Evolutionary conservation across 2,797 vertebrate genomes (phyloP).

Genomic region (Botia kubotai): DNA sequence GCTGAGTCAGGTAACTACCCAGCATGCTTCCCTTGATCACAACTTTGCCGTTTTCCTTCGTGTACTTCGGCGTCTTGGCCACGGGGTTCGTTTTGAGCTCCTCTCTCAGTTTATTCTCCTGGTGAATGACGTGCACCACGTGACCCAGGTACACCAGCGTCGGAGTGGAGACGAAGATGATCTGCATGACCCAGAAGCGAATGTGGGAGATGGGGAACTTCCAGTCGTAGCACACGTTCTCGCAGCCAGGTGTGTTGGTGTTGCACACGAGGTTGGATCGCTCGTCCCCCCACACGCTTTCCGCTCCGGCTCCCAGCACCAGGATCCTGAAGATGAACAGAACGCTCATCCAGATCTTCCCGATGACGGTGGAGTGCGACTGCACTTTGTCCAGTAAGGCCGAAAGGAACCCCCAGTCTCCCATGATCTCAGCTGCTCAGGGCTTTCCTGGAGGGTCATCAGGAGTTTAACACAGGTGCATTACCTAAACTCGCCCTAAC

Average conservation of each 20-base stretch:
- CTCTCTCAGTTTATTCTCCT: constrained; percentile 82
- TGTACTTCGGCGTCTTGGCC: constrained; percentile 72
- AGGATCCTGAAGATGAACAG: constrained; percentile 94
- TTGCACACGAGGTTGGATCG: constrained; percentile 86
- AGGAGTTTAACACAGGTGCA: background rate
- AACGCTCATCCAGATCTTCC: constrained; percentile 93
- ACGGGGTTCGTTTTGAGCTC: constrained; percentile 56
- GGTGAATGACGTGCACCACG: constrained; percentile 77
- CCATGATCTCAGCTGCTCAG: constrained; percentile 73
- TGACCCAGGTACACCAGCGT: constrained; percentile 75
- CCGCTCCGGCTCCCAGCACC: constrained; percentile 84
- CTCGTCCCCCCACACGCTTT: constrained; percentile 90
- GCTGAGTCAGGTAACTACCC: constrained; percentile 82
- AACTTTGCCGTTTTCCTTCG: constrained; percentile 80
- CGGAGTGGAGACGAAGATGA: constrained; percentile 81
- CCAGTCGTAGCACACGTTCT: constrained; percentile 86
- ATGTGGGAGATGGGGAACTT: constrained; percentile 91
- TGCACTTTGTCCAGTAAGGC: constrained; percentile 88
- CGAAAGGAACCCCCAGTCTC: constrained; percentile 89
- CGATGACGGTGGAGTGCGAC: constrained; percentile 87
- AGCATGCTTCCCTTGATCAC: constrained; percentile 84
- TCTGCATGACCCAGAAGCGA: constrained; percentile 92
- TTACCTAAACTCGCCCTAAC: no score
- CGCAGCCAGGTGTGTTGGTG: constrained; percentile 83
- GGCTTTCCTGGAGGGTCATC: constrained; percentile 17